Percentiles rank a stretch among this genome's conserved stretches.
phyloP scores from a whole-genome alignment of 2,797 vertebrate species.

The Alcedo quadribrachys region DNA sequence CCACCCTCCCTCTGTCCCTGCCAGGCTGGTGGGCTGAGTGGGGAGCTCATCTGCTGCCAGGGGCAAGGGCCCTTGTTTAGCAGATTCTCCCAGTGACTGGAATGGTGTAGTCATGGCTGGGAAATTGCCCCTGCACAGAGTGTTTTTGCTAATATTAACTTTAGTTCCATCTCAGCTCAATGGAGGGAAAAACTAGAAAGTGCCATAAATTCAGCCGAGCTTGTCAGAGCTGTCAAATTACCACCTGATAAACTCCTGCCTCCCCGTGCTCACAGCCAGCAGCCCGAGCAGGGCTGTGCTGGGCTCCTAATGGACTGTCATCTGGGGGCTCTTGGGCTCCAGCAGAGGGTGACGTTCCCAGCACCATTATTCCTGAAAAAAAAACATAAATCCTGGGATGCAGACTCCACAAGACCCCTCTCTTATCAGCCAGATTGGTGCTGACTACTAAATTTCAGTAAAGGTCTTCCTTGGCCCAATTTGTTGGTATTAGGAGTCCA shows the following conservation, averaged over 20 bases:
- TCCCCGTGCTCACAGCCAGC: neutral
- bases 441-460: conserved; percentile 28
- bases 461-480: conserved; percentile 15
- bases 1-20: too few species aligned
- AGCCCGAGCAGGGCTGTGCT: neutral
- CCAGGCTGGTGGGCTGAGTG: neutral
- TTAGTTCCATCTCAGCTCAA: conserved; percentile 47
- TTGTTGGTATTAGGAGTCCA: conserved; percentile 51
- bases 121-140: neutral
- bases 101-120: neutral
- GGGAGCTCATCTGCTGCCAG: neutral
- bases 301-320: neutral
- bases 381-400: neutral
- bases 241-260: conserved; percentile 22
- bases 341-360: neutral
- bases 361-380: neutral
- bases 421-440: conserved; percentile 43
- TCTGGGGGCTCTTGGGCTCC: neutral
- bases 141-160: conserved; percentile 62
- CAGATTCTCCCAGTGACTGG: neutral
- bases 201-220: conserved; percentile 31
- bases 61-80: neutral
- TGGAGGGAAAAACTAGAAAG: conserved; percentile 52
- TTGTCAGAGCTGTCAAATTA: conserved; percentile 37
- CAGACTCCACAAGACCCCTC: neutral